These are phyloP conservation scores for Brenthis hecate DNA, from an alignment of 2,888 invertebrate species.

Conservation along the genomic window DNA sequence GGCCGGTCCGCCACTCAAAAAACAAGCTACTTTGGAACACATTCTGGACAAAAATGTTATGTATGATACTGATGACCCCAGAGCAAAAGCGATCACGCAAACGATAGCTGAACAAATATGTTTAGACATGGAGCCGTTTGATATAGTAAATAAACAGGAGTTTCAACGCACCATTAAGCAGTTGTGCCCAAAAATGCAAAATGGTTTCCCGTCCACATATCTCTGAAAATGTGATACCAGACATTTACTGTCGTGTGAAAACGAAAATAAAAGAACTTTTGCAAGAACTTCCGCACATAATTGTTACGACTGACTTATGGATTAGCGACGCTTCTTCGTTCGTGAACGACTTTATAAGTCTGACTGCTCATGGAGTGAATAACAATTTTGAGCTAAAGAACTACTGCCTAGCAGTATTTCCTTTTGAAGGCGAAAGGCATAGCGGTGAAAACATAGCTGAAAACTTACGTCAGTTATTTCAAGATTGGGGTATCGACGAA, in stretches of 20 bases:
- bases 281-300: conserved; percentile 33
- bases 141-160: conserved; percentile 43
- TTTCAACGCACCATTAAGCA: conserved; percentile 31
- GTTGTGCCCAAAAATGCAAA: conserved; percentile 33
- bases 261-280: conserved; percentile 38
- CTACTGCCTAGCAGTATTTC: conserved; percentile 41
- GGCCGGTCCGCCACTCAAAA: conserved; percentile 34
- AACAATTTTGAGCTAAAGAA: conserved; percentile 37
- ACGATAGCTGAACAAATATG: conserved; percentile 41
- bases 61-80: conserved; percentile 42
- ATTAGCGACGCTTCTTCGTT: conserved; percentile 41
- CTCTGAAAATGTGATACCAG: conserved; percentile 29
- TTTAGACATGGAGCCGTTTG: conserved; percentile 36
- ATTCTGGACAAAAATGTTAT: conserved; percentile 37
- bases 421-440: conserved; percentile 42
- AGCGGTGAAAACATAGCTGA: conserved; percentile 39
- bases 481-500: conserved; percentile 34
- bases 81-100: conserved; percentile 42
- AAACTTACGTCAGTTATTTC: conserved; percentile 36
- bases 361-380: conserved; percentile 39
- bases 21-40: conserved; percentile 40
- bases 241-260: conserved; percentile 35
- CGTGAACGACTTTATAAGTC: conserved; percentile 33
- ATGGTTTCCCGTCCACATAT: conserved; percentile 41
- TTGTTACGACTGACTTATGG: conserved; percentile 40